Conservation (phyloP, 1,140 invertebrate species). For the Ceratosolen solmsi region DNA sequence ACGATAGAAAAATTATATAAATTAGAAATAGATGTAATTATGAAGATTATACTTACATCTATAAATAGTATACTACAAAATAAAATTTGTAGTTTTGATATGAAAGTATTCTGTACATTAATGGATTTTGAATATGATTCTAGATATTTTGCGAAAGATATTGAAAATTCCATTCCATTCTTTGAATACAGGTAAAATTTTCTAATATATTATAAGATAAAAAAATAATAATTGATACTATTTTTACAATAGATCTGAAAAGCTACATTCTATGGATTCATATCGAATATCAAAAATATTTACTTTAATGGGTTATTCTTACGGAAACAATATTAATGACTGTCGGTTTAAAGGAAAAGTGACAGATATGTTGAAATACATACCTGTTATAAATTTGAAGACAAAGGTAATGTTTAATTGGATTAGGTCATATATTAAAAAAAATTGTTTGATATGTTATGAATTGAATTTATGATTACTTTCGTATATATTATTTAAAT, state of each 20-base stretch:
- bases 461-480: too few relatives aligned
- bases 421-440: too few relatives aligned
- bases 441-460: too few relatives aligned
- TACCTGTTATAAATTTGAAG: constrained; percentile 70
- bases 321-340: constrained; percentile 66
- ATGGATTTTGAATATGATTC: background rate
- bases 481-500: too few relatives aligned
- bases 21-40: background rate
- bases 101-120: background rate
- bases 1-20: background rate
- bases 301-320: constrained; percentile 79
- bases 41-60: background rate
- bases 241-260: background rate
- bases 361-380: constrained; percentile 78
- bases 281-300: constrained; percentile 78
- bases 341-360: constrained; percentile 75
- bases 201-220: constrained; percentile 24
- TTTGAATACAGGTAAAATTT: background rate
- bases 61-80: background rate
- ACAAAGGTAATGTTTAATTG: background rate
- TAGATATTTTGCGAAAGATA: background rate
- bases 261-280: constrained; percentile 53
- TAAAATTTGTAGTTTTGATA: background rate
- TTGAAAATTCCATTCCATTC: background rate
- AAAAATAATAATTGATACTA: background rate